A percentile compares a stretch with the other conserved stretches of the same genome.
Conservation (phyloP, 1,140 invertebrate species). For the Atta colombica region DNA sequence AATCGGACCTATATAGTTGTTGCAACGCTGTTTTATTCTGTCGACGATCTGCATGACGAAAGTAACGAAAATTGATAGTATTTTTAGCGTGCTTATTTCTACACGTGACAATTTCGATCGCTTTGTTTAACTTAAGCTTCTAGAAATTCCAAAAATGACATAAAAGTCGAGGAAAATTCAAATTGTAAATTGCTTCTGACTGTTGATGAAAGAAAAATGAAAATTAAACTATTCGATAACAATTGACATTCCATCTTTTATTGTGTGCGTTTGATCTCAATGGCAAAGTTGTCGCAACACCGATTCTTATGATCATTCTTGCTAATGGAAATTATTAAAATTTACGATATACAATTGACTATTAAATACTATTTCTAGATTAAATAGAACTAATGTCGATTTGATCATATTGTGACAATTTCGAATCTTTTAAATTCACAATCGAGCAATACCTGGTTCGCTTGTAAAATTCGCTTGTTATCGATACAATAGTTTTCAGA, state of each 20-base stretch:
- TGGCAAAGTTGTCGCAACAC: not conserved
- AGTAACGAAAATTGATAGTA: slow-evolving; percentile 44
- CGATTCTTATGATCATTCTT: not conserved
- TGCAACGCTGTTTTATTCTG: slow-evolving; percentile 34
- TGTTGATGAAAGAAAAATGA: not conserved
- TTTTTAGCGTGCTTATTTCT: slow-evolving; percentile 17
- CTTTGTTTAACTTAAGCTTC: slow-evolving; percentile 27
- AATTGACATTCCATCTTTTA: not conserved
- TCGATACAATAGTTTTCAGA: slow-evolving; percentile 52
- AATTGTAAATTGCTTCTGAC: not conserved
- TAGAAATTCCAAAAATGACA: not conserved
- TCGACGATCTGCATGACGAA: slow-evolving; percentile 41
- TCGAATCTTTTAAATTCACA: slow-evolving; percentile 22
- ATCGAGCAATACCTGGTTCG: slow-evolving; percentile 26
- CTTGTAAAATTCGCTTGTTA: slow-evolving; percentile 37
- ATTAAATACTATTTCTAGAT: not conserved
- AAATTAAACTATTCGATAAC: not conserved
- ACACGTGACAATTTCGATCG: not conserved
- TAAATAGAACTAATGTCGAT: not conserved
- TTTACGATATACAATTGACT: not conserved
- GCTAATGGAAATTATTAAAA: not conserved
- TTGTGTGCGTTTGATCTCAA: not conserved
- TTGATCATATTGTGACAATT: slow-evolving; percentile 29
- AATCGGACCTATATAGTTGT: slow-evolving; percentile 42
- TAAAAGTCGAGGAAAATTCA: slow-evolving; percentile 7